Base-by-base conservation (phyloP, 1,140 invertebrate species). In the Drosophila seguyi region DNA sequence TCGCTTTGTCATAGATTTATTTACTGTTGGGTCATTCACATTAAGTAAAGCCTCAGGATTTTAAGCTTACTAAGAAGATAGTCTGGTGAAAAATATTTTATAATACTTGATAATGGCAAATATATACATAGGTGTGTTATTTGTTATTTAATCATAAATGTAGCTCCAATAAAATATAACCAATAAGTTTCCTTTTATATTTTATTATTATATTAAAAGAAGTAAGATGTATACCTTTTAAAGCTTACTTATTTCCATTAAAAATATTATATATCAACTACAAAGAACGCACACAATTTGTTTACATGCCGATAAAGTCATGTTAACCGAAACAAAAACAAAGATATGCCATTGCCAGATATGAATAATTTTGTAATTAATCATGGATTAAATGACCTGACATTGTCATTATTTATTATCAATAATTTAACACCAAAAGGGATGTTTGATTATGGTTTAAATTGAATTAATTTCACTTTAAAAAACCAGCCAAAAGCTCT, bases 351-450 rank as follows among this genome's bases (percentile, higher is more conserved):
- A 8, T 34, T 4, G 29, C 18, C 18, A 36, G 18, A 36, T 36
- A 53, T 20, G 18, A 36, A 36, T 53, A 53, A 36, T 53, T 22
- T 53, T 10, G 34, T 5, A 53, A 52, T 52, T 52, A 52, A 52
- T 53, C 31, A 53, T 20, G 18, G 50, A 34, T 36, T 53, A 36
- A 20, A 4, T 36, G 13, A 1, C 13, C 18, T 53, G 50, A 53
- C 50, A 36, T 20, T 36, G 0, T 4, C 31, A 53, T 36, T 22
- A 53, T 53, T 53, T 36, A 53, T 53, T 36, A 53, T 18, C 18
- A 36, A 42, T 38, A 38, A 36, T 42, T 58, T 18, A 31, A 10
- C 14, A n/a, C 16, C 18, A 16, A 13, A 13, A 8, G 4, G 4
- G 5, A 5, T n/a, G 25, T 14, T 5, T 29, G 22, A 57, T 42